Evolutionary conservation across 2,888 invertebrate species (phyloP).

Genomic region (Belgica antarctica): DNA sequence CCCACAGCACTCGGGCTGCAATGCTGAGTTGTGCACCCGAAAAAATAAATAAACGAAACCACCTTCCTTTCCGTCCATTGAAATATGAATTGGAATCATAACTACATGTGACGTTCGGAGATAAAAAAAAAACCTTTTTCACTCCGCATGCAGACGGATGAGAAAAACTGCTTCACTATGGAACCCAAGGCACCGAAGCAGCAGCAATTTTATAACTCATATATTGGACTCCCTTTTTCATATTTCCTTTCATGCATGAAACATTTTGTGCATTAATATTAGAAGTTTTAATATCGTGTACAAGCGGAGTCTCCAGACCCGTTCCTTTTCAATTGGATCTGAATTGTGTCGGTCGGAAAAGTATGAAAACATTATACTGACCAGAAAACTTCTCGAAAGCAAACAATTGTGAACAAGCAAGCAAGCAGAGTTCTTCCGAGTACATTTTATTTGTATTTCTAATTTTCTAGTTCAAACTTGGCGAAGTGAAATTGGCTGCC

Average conservation of each 20-base stretch:
- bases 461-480: slow-evolving; percentile 41
- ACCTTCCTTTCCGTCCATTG: slow-evolving; percentile 23
- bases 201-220: background rate
- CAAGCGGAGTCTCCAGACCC: background rate
- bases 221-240: background rate
- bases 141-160: background rate
- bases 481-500: slow-evolving; percentile 8
- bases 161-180: slow-evolving; percentile 3
- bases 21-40: too few relatives aligned
- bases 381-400: background rate
- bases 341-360: background rate
- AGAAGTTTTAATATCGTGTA: background rate
- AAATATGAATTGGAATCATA: slow-evolving; percentile 43
- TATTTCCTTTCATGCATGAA: background rate
- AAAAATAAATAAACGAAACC: background rate
- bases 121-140: slow-evolving; percentile 12
- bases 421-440: background rate
- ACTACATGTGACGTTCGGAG: slow-evolving; percentile 34
- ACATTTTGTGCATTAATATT: background rate
- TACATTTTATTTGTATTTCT: slow-evolving; percentile 41
- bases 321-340: too few relatives aligned
- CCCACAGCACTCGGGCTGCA: too few relatives aligned
- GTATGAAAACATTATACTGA: background rate
- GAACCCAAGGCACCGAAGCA: background rate
- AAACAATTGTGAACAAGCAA: background rate